A percentile compares a stretch with the other conserved stretches of the same genome.
Conservation (phyloP, 2,888 invertebrate species). For the Octodonta nipae region DNA sequence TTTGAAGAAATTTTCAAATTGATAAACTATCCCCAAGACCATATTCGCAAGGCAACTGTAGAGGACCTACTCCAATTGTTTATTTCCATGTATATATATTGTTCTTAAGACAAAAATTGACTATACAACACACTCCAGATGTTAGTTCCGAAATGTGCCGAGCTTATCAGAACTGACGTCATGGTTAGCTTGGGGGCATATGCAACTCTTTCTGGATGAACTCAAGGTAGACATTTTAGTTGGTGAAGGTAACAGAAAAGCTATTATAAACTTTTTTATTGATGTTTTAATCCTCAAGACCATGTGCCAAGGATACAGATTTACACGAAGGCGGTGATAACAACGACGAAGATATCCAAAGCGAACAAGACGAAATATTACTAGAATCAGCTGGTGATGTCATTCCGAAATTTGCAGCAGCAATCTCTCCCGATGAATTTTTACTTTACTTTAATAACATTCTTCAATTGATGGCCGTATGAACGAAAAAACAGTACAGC, state of each 20-base stretch:
- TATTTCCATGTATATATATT: conserved; percentile 44
- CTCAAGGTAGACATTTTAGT: conserved; percentile 46
- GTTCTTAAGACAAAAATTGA: conserved; percentile 40
- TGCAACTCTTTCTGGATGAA: conserved; percentile 48
- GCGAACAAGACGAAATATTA: conserved; percentile 60
- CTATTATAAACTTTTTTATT: conserved; percentile 51
- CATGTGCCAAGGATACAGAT: too few relatives aligned
- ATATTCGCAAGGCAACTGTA: conserved; percentile 53
- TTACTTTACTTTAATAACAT: conserved; percentile 51
- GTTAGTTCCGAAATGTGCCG: conserved; percentile 54
- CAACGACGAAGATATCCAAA: conserved; percentile 42
- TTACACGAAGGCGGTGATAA: conserved; percentile 28
- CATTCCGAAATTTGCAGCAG: conserved; percentile 53
- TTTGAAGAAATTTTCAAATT: conserved; percentile 57
- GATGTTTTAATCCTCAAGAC: conserved; percentile 52
- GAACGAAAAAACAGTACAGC: conserved; percentile 52
- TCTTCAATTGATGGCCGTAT: conserved; percentile 46
- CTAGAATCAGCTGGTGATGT: conserved; percentile 65
- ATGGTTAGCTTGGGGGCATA: conserved; percentile 53
- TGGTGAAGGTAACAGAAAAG: conserved; percentile 48
- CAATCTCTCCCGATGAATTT: conserved; percentile 51
- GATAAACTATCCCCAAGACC: conserved; percentile 55
- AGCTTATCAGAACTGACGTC: conserved; percentile 52
- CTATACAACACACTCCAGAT: conserved; percentile 44
- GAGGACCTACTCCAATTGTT: conserved; percentile 53